phyloP scores from a whole-genome alignment of 2,797 vertebrate genomes.

The Enteromius argenteus region DNA sequence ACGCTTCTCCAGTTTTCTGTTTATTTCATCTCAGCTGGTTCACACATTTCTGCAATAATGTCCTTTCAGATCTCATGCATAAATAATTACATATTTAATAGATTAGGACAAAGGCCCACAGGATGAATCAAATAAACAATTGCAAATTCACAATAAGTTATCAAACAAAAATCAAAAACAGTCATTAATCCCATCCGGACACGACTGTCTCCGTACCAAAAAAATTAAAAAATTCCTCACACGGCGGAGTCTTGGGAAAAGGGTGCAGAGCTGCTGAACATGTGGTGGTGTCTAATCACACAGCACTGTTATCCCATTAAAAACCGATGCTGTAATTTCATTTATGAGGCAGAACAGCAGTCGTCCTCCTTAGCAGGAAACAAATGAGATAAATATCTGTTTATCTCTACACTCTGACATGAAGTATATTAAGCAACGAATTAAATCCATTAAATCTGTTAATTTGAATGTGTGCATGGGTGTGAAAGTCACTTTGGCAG shows the following conservation, averaged over 20 bases:
- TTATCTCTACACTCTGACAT: conserved; percentile 44
- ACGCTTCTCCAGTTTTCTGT: conserved; percentile 61
- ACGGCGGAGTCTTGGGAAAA: conserved; percentile 41
- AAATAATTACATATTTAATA: conserved; percentile 1
- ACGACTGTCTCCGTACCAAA: neutral
- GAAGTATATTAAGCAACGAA: conserved; percentile 48
- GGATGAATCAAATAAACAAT: conserved; percentile 16
- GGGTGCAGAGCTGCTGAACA: conserved; percentile 41
- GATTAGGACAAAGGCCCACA: neutral
- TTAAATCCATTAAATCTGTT: conserved; percentile 38
- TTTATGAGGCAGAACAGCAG: conserved; percentile 59
- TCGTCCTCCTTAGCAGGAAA: conserved; percentile 59
- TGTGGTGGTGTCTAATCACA: conserved; percentile 55
- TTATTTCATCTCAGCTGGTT: conserved; percentile 62
- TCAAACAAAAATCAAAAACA: conserved; percentile 31
- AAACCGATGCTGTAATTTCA: conserved; percentile 58
- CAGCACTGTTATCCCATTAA: conserved; percentile 58
- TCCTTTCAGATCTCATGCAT: neutral
- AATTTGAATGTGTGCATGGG: conserved; percentile 18
- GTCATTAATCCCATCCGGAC: neutral
- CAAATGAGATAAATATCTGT: conserved; percentile 61
- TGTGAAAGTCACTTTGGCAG: conserved; percentile 22
- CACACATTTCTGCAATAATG: conserved; percentile 41
- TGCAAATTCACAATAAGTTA: neutral
- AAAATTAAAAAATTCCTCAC: neutral